A percentile compares a stretch with the other conserved stretches of the same genome.
These are phyloP conservation scores for Diloba caeruleocephala DNA, from an alignment of 2,888 invertebrate genomes.

Conservation along the genomic window DNA sequence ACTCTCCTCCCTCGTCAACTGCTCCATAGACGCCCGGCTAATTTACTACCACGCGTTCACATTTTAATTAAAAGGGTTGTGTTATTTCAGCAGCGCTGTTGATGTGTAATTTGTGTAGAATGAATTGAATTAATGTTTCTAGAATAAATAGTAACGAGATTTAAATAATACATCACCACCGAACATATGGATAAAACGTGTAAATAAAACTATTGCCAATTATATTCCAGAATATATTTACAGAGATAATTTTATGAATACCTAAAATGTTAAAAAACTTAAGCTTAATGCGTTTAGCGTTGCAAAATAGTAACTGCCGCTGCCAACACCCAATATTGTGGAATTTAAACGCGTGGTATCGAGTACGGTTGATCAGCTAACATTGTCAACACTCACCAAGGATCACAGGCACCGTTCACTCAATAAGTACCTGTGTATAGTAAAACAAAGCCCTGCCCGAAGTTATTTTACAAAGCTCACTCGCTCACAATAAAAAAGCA, in stretches of 20 bases:
- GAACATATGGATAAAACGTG: neutral
- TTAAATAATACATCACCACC: too few species aligned
- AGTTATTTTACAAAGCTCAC: constrained; percentile 38
- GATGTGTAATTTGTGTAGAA: too few species aligned
- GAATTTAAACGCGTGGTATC: constrained; percentile 18
- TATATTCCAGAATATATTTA: neutral
- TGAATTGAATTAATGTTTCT: constrained; percentile 24
- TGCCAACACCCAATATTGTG: constrained; percentile 4
- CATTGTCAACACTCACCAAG: constrained; percentile 46
- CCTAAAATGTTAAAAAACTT: neutral
- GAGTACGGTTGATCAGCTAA: constrained; percentile 40
- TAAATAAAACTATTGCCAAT: constrained; percentile 7
- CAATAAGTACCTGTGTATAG: constrained; percentile 34
- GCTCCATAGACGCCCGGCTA: constrained; percentile 57
- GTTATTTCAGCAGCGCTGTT: constrained; percentile 39
- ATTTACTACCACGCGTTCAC: constrained; percentile 63
- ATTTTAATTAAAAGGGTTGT: constrained; percentile 67
- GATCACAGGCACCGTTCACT: constrained; percentile 35
- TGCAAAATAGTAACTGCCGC: constrained; percentile 16
- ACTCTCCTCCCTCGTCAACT: constrained; percentile 49
- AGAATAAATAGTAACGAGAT: too few species aligned
- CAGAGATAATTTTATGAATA: too few species aligned
- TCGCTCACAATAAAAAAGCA: constrained; percentile 10
- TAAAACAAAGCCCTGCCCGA: constrained; percentile 36
- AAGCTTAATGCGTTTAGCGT: constrained; percentile 10